Percentiles rank a stretch among this genome's conserved stretches.
These are phyloP conservation scores for Pterocles burchelli DNA, from an alignment of 2,113 vertebrate genomes.

Conservation along the genomic window DNA sequence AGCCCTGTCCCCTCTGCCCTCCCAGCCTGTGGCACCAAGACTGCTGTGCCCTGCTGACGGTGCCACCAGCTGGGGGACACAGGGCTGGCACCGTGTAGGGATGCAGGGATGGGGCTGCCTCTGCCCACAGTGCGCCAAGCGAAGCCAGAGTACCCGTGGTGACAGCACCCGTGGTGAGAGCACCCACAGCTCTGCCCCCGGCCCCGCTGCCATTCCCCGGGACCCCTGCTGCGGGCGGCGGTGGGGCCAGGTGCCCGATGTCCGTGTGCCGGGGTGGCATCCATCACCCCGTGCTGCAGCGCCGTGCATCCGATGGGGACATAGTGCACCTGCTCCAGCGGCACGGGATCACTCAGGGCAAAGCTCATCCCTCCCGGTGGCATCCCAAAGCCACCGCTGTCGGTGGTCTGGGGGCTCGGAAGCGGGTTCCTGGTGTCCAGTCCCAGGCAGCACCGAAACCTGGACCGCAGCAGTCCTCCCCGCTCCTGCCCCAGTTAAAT, in stretches of 20 bases:
- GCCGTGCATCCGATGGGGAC: fast-evolving
- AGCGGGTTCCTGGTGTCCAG: neutral
- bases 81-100: too few species aligned
- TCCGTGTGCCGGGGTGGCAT: fast-evolving
- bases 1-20: neutral
- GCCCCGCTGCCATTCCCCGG: fast-evolving
- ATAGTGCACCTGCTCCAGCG: fast-evolving
- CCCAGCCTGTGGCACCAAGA: fast-evolving
- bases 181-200: fast-evolving
- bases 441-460: neutral
- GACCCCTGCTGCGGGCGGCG: neutral
- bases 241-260: neutral
- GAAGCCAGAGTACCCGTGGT: fast-evolving
- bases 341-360: fast-evolving
- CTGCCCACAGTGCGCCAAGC: neutral
- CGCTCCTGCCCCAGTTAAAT: neutral
- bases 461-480: neutral
- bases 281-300: neutral
- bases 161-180: neutral
- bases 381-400: fast-evolving
- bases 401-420: neutral
- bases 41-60: fast-evolving
- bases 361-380: neutral
- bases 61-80: fast-evolving
- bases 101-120: neutral